Percentiles rank a stretch among this genome's conserved stretches.
Conservation (phyloP, 2,888 invertebrate genomes). For the Drosophila nr. perissopoda region DNA sequence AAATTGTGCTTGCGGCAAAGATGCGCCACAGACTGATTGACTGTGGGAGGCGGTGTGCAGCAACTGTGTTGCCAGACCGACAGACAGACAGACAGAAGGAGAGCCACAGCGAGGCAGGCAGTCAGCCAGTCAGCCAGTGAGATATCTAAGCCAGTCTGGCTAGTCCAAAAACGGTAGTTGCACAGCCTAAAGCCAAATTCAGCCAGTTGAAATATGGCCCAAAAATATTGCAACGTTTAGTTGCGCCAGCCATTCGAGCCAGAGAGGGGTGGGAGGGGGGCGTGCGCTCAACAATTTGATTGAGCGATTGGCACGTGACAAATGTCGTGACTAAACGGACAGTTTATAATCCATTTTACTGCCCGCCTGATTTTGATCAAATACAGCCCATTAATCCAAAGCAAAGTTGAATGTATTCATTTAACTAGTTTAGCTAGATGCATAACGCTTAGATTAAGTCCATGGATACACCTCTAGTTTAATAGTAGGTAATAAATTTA, state of each 20-base stretch:
- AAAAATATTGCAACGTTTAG: constrained; percentile 50
- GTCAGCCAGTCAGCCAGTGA: constrained; percentile 3
- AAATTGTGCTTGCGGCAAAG: constrained; percentile 54
- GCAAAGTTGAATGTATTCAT: not conserved
- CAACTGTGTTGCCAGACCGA: not conserved
- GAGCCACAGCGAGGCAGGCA: not conserved
- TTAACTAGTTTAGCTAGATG: not conserved
- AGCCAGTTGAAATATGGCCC: constrained; percentile 64
- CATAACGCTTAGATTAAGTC: too few relatives aligned
- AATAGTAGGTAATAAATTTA: not conserved
- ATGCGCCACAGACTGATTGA: constrained; percentile 59
- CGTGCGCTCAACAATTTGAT: constrained; percentile 27
- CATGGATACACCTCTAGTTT: too few relatives aligned
- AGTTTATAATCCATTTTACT: constrained; percentile 38
- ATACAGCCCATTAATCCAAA: constrained; percentile 32
- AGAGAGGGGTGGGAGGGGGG: not conserved
- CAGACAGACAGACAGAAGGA: constrained; percentile 9
- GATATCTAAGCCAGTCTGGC: constrained; percentile 6
- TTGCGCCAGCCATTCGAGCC: constrained; percentile 6
- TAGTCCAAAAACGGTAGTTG: constrained; percentile 57
- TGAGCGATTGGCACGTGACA: constrained; percentile 62
- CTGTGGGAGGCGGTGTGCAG: constrained; percentile 50
- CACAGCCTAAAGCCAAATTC: constrained; percentile 25
- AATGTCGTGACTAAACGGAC: constrained; percentile 57
- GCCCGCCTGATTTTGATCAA: constrained; percentile 23